phyloP scores from a whole-genome alignment of 2,113 vertebrate genomes.

The Ictidomys tridecemlineatus region DNA sequence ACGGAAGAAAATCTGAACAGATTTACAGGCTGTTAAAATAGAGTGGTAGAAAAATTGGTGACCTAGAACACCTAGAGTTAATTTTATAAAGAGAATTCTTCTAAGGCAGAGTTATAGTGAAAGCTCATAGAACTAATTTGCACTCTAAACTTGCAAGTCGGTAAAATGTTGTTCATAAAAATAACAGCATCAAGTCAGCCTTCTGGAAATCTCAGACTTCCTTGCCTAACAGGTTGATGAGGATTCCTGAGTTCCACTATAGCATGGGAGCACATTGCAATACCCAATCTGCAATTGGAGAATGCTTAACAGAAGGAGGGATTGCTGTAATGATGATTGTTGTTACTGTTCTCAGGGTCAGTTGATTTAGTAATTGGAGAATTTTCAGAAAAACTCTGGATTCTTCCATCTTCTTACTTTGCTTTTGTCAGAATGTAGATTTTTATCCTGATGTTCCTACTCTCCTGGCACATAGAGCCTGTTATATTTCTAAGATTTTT shows the following conservation, averaged over 20 bases:
- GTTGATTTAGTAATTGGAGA: not conserved
- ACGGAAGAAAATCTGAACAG: not conserved
- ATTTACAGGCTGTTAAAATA: not conserved
- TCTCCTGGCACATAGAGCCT: not conserved
- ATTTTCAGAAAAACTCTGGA: not conserved
- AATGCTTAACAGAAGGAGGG: not conserved
- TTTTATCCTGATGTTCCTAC: not conserved
- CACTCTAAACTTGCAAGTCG: not conserved
- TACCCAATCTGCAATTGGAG: not conserved
- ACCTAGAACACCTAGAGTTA: not conserved
- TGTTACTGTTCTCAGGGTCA: not conserved
- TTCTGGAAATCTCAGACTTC: not conserved
- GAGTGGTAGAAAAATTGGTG: not conserved
- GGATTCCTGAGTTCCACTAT: not conserved
- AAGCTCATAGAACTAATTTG: constrained; percentile 1
- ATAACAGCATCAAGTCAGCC: not conserved
- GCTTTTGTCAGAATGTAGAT: not conserved
- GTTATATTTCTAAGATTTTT: not conserved
- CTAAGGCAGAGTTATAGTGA: not conserved
- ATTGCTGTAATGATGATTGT: not conserved
- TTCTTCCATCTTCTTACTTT: not conserved
- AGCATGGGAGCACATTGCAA: not conserved
- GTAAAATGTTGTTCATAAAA: constrained; percentile 17
- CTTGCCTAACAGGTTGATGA: not conserved
- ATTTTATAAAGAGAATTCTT: not conserved